Evolutionary conservation across 2,797 vertebrate species (phyloP), one percentile per base, ranked within the genome.

Genomic region (Trichosurus vulpecula): DNA sequence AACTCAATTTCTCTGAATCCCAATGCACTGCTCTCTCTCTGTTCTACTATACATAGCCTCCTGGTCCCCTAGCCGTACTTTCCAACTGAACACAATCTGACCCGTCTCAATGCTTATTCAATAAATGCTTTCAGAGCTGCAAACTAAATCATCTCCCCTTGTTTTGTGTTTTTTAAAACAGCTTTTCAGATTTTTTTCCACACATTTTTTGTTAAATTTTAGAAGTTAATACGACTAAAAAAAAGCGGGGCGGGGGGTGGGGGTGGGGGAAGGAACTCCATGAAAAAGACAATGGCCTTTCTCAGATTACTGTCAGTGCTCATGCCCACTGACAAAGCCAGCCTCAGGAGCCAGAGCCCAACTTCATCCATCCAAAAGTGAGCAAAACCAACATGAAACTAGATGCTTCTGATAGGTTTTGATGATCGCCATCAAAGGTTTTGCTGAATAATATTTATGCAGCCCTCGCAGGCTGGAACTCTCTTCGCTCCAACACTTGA

Each of bases 401-500:
- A 92, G 97, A 96, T 87, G 95, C 97, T 90, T 94, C 81, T 94
- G 97, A 97, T 98, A 97, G 98, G 98, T 98, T 98, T 94, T 95
- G 97, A 97, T 92, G 96, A 97, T 97, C 96, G 55, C 92, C 91
- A 97, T 98, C 98, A 97, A 98, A 98, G 97, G 89, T 98, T 97
- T 95, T 95, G 54, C 90, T 35, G 92, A 98, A 98, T 97, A 98
- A 98, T 98, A 97, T 98, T 3, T 47, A 97, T 97, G 97, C 98
- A 98, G 98, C 94, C 92, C 95, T 97, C 25, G 51, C 93, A 96
- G 97, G 96, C 98, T 97, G 97, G 98, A 98, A 97, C 97, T 97
- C 97, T 96, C 96, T 98, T 97, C 96, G 95, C 91, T 95, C 91
- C 9, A n/a, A 96, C 96, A 96, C 54, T 95, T 94, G 56, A 97